Evolutionary conservation across 2,113 vertebrate species (phyloP).

Genomic region (Cyprinodon variegatus): DNA sequence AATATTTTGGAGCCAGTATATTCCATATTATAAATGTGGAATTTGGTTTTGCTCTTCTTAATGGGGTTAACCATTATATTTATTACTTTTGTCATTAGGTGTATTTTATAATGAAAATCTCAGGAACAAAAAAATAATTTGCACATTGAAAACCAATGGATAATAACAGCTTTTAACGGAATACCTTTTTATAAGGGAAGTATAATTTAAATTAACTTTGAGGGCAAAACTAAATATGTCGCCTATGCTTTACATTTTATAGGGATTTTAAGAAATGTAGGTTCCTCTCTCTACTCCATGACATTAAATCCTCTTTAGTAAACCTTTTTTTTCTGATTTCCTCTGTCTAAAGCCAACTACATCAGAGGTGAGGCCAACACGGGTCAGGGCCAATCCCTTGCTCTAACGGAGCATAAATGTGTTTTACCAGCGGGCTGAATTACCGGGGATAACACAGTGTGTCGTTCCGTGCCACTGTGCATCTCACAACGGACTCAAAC

Average conservation of each 20-base stretch:
- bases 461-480: conserved; percentile 63
- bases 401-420: conserved; percentile 77
- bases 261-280: conserved; percentile 48
- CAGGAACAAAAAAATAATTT: too few species aligned
- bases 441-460: conserved; percentile 71
- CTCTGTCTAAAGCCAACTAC: conserved; percentile 67
- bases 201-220: background rate
- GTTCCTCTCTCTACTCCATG: conserved; percentile 48
- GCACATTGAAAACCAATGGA: background rate
- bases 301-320: conserved; percentile 65
- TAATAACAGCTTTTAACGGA: background rate
- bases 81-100: background rate
- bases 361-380: conserved; percentile 65
- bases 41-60: background rate
- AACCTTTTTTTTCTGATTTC: conserved; percentile 48
- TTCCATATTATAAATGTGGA: background rate
- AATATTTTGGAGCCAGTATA: background rate
- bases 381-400: conserved; percentile 73
- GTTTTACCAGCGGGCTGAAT: conserved; percentile 68
- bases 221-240: background rate
- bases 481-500: conserved; percentile 73
- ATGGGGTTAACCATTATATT: background rate
- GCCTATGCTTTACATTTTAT: conserved; percentile 33
- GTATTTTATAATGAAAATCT: background rate
- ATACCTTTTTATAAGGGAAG: background rate